Percentiles rank a stretch among this genome's conserved stretches.
These are phyloP conservation scores for Pogonus chalceus DNA, from an alignment of 1,140 invertebrate species.

Conservation along the genomic window DNA sequence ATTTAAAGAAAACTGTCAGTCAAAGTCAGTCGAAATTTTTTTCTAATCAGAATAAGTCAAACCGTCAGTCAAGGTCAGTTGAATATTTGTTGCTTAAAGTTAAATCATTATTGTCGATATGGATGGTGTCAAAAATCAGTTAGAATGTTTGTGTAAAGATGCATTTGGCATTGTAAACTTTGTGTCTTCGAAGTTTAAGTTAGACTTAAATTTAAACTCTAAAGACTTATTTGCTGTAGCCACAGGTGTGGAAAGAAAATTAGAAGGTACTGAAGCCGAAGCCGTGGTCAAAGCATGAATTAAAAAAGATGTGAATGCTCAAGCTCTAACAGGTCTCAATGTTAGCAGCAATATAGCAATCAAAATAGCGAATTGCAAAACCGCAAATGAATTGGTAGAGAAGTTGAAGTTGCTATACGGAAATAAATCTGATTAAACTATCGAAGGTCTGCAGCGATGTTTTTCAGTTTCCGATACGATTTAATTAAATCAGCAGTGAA, in stretches of 20 bases:
- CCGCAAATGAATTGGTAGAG: constrained; percentile 9
- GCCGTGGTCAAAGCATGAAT: constrained; percentile 2
- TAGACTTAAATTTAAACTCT: no score
- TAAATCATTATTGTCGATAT: no score
- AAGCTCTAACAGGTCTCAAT: constrained; percentile 15
- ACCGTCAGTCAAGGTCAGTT: no score
- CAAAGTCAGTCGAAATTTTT: no score
- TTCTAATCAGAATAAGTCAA: no score
- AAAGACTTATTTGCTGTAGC: no score
- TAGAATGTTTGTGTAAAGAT: no score
- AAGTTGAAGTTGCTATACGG: constrained; percentile 14
- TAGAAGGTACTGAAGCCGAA: neutral
- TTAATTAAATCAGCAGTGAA: constrained; percentile 2
- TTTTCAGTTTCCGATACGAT: constrained; percentile 14
- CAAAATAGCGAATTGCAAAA: constrained; percentile 10
- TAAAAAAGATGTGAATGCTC: constrained; percentile 15
- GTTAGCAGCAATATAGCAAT: constrained; percentile 12
- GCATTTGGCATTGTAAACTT: no score
- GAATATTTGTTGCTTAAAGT: no score
- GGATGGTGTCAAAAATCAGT: no score
- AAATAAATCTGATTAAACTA: constrained; percentile 13
- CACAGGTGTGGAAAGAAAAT: neutral
- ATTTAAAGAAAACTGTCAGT: no score
- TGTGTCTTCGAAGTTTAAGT: no score
- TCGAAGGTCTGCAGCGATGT: constrained; percentile 15